Base-by-base conservation (phyloP, 2,888 invertebrate genomes). In the Eledona agricola region DNA sequence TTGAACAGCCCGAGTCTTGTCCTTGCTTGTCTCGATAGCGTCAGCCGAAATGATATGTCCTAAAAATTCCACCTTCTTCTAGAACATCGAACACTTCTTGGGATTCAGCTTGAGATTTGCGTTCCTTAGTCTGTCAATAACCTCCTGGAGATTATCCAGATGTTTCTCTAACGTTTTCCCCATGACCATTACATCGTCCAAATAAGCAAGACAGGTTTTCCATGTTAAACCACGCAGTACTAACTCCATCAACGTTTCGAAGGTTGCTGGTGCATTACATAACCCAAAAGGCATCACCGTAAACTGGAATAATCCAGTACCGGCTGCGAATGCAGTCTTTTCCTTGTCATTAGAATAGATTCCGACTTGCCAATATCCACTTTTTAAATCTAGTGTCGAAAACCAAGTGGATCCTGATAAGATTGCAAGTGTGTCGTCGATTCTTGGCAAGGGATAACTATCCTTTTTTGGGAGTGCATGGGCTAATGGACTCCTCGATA, bases 241-340 rank as follows among this genome's bases (percentile, higher is more conserved):
- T 9, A 31, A 25, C 43, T 42, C 51, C 10, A 59, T 52, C 19
- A 66, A 31, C 10, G 47, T 35, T 42, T 62, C 58, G 28, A 64
- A 66, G 1, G 60, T 60, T 1, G 34, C 50, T 1, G 65, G 64
- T 4, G 63, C 60, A 16, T 61, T 62, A 15, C 60, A 62, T 28
- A 63, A 42, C 2, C 63, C 66, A 37, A 65, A 65, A 13, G 54
- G 51, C 22, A 66, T 23, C 15, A 54, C 54, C n/a, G 59, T 57
- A 22, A 62, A 66, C 40, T 60, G 53, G 19, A 51, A 64, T 25
- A 57, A 49, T 2, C 64, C 62, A 19, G 55, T 47, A 13, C 51
- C 58, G 23, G 55, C 54, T 4, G 55, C 42, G 34, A 63, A 64
- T 4, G 62, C 59, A 12, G 64, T 64, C 12, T 59, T 55, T 25